Evolutionary conservation across 2,888 invertebrate genomes (phyloP), one percentile per base, ranked within the genome.

Genomic region (Stenurella melanura): DNA sequence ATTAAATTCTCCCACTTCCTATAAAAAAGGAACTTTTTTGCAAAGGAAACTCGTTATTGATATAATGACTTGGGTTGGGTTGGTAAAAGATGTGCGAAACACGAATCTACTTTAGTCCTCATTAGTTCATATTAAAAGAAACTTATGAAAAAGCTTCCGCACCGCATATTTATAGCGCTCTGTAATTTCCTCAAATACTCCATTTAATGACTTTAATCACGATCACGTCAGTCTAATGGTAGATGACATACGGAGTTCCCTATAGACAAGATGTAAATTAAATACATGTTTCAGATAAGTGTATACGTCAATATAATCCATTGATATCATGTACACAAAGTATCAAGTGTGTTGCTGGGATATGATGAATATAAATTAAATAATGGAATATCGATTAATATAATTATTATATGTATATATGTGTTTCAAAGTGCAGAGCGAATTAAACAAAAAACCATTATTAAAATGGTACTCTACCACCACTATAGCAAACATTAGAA

Each of bases 1-100:
- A 87, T 86, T 87, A 86, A 86, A 87, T 86, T 85, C 84, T 81
- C 84, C 83, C 85, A 85, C 84, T 84, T 84, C 81, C 80, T 38
- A 26, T 69, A 18, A 21, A 30, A 75, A 66, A 67, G 57, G 38
- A 50, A 19, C 19, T 38, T 70, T 69, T 54, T 66, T 73, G 76
- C 76, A 74, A 79, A 71, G 78, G 78, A 79, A 81, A 77, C 79
- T 81, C 81, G 78, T 81, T 81, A 81, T 79, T 79, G 79, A 77
- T 74, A 78, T 79, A 79, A 79, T 73, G 73, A 67, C 77, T 34
- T 74, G 72, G 77, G 80, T 61, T 73, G 67, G 72, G 73, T 58
- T 66, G 61, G 64, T 73, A 74, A 80, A 76, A 74, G 76, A 78
- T 69, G 74, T 73, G 78, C 69, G 76, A 77, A 78, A 78, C 78